These are phyloP conservation scores for Pseudomyrmex sp. DNA, from an alignment of 1,140 invertebrate genomes.

Conservation along the genomic window DNA sequence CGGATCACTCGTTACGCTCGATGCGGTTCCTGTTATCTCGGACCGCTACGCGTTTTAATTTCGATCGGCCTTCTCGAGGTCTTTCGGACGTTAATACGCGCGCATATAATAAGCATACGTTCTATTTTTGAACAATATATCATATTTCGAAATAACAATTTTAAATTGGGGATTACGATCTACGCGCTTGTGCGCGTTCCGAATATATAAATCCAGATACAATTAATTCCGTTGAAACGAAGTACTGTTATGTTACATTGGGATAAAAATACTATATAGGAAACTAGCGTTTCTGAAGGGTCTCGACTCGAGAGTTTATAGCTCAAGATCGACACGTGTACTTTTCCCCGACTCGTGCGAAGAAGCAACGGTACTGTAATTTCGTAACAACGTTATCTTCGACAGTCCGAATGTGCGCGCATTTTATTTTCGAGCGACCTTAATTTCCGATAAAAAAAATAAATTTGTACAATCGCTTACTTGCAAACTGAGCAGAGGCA, in stretches of 20 bases:
- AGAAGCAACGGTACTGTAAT: slow-evolving; percentile 56
- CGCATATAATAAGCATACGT: not conserved
- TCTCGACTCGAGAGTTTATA: slow-evolving; percentile 3
- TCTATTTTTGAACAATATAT: not conserved
- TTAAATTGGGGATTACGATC: not conserved
- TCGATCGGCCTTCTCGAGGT: not conserved
- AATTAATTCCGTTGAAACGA: too few relatives aligned
- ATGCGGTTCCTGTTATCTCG: not conserved
- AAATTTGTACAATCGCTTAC: slow-evolving; percentile 78
- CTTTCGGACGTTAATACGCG: not conserved
- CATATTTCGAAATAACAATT: not conserved
- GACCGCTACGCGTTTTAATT: slow-evolving; percentile 1
- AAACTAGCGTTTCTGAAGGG: not conserved
- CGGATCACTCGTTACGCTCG: not conserved
- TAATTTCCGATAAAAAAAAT: not conserved
- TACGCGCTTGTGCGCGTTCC: too few relatives aligned
- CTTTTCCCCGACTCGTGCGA: slow-evolving; percentile 17
- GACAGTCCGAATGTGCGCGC: slow-evolving; percentile 7
- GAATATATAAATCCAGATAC: too few relatives aligned
- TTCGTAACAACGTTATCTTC: slow-evolving; percentile 38
- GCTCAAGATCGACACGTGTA: slow-evolving; percentile 23
- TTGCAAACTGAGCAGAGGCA: slow-evolving; percentile 87
- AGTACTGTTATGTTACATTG: not conserved
- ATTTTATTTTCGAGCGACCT: not conserved
- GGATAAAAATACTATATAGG: not conserved